Evolutionary conservation across 92 coral and sea anemone species (phyloP), one percentile per base, ranked within the genome.

Genomic region (Bergia puertoricense): DNA sequence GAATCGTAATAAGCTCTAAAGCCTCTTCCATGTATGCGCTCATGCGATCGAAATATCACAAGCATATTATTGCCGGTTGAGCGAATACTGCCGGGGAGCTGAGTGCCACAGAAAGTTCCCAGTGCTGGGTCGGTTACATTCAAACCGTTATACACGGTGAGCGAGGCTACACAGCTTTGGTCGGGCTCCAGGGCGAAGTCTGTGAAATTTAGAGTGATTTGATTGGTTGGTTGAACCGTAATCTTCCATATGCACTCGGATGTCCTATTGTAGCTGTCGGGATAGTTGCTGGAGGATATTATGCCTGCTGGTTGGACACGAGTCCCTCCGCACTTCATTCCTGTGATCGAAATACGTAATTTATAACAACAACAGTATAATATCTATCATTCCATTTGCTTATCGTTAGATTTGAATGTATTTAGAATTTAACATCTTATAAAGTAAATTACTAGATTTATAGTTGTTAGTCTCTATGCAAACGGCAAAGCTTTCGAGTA

Each of bases 1-100:
- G 98, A 88, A 48, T 95, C 98, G 81, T 93, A 95, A 88, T 93
- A 95, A 20, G 98, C 98, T 20, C 98, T 93, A 83, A 95, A 95
- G 30, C 98, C 98, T 85, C 82, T 95, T 42, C 90, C 92, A 37
- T 39, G 77, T 76, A 82, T 81, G 36, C 91, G 88, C 68, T 66
- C 77, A n/a, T 45, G 65, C 59, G 94, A 88, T 57, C 81, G 88
- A 80, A 92, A 95, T 79, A 89, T 85, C 71, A 95, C 92, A 86
- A 92, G 76, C 93, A 95, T 89, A 10, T 87, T 82, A 84, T 88
- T 93, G 2, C 94, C 89, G 76, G 89, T 90, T 20, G 98, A 95
- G 38, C 59, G 81, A 13, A 95, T 81, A 66, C 93, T 89, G 20
- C 86, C 65, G 14, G 98, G 98, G 57, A 88, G 74, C 37, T 74